Conservation (phyloP, 35 echinoderm and acorn worm species). For the Eucidaris tribuloides region DNA sequence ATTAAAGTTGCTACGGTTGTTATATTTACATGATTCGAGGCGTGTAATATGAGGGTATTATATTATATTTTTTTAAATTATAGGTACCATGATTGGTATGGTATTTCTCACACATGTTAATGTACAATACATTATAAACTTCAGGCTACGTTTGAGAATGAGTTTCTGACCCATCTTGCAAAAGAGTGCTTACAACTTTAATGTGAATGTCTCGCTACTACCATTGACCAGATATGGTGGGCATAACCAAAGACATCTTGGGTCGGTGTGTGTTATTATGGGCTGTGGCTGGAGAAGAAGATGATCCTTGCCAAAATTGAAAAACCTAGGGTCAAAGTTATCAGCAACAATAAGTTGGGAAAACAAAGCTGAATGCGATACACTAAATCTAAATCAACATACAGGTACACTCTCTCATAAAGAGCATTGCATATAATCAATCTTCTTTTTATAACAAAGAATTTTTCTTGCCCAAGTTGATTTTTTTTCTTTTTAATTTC, state of each 20-base stretch:
- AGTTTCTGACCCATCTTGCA: background rate
- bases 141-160: too few relatives aligned
- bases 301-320: conserved; percentile 73
- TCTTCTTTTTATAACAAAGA: background rate
- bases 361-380: background rate
- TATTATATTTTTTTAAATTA: too few relatives aligned
- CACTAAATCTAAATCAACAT: background rate
- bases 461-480: background rate
- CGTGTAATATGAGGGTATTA: too few relatives aligned
- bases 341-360: background rate
- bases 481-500: background rate
- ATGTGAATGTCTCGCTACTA: background rate
- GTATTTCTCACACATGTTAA: too few relatives aligned
- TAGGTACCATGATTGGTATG: too few relatives aligned
- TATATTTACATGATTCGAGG: too few relatives aligned
- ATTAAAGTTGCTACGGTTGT: too few relatives aligned
- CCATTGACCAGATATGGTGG: conserved; percentile 74
- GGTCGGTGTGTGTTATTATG: conserved; percentile 91
- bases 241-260: conserved; percentile 98
- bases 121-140: too few relatives aligned
- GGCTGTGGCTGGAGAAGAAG: conserved; percentile 71
- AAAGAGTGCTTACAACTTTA: background rate
- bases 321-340: background rate
- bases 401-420: background rate
- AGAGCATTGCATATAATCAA: background rate